These are phyloP conservation scores for Lutjanus campechanus DNA, from an alignment of 2,797 vertebrate genomes.

Conservation along the genomic window DNA sequence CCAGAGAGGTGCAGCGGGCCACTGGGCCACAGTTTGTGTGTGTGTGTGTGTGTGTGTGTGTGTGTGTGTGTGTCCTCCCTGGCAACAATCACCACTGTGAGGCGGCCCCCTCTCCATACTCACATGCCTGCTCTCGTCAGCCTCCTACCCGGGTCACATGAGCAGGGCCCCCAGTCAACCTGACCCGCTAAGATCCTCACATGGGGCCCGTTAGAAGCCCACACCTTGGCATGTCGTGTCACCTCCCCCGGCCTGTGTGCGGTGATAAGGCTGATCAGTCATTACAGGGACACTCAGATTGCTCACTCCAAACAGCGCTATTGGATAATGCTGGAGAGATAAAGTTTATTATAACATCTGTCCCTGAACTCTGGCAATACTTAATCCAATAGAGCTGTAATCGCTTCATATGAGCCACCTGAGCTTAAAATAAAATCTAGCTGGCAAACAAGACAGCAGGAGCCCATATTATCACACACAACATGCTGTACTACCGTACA, in stretches of 20 bases:
- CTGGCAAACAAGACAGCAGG: background rate
- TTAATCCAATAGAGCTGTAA: background rate
- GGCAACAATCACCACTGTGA: conserved; percentile 75
- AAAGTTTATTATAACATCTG: conserved; percentile 30
- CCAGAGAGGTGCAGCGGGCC: conserved; percentile 70
- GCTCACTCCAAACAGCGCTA: background rate
- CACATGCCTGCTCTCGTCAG: conserved; percentile 79
- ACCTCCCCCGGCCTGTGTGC: conserved; percentile 9
- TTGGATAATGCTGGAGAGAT: conserved; percentile 34
- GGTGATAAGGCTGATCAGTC: conserved; percentile 26
- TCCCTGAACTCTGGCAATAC: conserved; percentile 36
- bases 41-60: conserved; percentile 29
- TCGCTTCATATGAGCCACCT: background rate
- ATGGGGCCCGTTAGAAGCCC: conserved; percentile 51
- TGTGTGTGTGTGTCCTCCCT: conserved; percentile 40
- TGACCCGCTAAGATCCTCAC: conserved; percentile 43
- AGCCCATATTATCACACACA: background rate
- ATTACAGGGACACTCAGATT: background rate
- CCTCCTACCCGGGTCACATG: conserved; percentile 78
- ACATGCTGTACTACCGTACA: background rate
- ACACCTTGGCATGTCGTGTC: conserved; percentile 53
- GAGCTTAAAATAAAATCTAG: conserved; percentile 44
- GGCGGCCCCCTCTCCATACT: conserved; percentile 63
- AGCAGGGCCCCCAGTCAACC: conserved; percentile 55
- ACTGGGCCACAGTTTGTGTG: conserved; percentile 39